Evolutionary conservation across 2,888 invertebrate genomes (phyloP).

Genomic region (Pristionchus entomophagus): DNA sequence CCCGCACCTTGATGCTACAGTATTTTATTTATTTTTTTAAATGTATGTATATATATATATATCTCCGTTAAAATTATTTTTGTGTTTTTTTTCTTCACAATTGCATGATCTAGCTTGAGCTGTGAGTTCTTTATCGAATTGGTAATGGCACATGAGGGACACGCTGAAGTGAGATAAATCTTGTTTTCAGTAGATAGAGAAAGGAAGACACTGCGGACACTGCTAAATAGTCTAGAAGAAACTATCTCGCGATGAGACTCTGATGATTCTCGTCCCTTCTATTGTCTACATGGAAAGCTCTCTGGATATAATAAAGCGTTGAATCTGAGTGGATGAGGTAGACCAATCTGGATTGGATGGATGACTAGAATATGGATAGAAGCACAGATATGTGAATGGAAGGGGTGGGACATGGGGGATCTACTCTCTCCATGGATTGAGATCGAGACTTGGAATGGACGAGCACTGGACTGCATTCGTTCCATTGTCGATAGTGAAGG

Average conservation of each 20-base stretch:
- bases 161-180: background rate
- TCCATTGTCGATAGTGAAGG: constrained; percentile 61
- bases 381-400: background rate
- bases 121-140: constrained; percentile 28
- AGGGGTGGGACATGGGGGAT: background rate
- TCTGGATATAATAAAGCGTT: background rate
- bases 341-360: constrained; percentile 15
- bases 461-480: constrained; percentile 66
- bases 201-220: background rate
- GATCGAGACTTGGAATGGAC: constrained; percentile 64
- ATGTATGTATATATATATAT: background rate
- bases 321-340: constrained; percentile 36
- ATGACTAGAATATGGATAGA: constrained; percentile 12
- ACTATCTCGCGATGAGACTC: constrained; percentile 29
- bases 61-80: too few relatives aligned
- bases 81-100: too few relatives aligned
- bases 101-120: too few relatives aligned
- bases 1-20: too few relatives aligned
- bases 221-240: background rate
- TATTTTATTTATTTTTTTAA: background rate
- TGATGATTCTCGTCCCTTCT: background rate
- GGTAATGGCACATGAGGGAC: background rate
- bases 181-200: background rate
- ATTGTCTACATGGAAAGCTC: background rate
- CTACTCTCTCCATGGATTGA: constrained; percentile 67